These are phyloP conservation scores for cat (Felis catus) DNA, from an alignment of 2,113 vertebrate genomes.

Conservation along the genomic window F.catus_Fca126_mat1.0 CM031412.1:50633501-50634000, in stretches of 20 bases:
- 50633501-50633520: background rate
- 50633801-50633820: background rate
- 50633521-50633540: background rate
- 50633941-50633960: background rate
- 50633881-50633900: background rate
- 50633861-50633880: background rate
- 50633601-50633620: background rate
- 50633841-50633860: background rate
- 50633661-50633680: background rate
- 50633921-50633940: background rate
- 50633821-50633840: background rate
- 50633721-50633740: background rate
- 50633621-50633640: background rate
- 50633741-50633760: background rate
- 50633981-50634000: background rate
- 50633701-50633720: background rate
- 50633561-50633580: background rate
- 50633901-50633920: background rate
- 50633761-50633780: background rate
- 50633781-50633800: background rate
- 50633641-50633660: background rate
- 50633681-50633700: background rate
- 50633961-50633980: background rate
- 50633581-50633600: background rate
- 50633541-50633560: background rate